Evolutionary conservation across 2,113 vertebrate species (phyloP), one percentile per base, ranked within the genome.

Genomic region (Gallinago jamesoni): DNA sequence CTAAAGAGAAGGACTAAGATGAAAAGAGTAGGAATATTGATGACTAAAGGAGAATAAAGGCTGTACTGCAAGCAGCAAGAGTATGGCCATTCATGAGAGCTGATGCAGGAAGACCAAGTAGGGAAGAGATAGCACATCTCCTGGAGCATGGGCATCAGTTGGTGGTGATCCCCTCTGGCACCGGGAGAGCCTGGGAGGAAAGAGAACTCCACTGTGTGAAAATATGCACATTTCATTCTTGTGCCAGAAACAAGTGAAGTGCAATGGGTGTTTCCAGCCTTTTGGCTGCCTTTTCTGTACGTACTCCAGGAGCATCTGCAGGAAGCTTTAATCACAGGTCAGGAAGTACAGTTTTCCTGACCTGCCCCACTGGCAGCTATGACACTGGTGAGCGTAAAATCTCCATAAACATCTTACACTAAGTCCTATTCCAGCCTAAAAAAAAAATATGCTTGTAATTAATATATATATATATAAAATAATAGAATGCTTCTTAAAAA

Each of bases 331-430:
- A 2, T 94, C 48, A 25, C 8, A 76, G 53, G 19, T 82, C 43
- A 53, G 72, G 90, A 92, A 90, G 45, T 69, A 53, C n/a, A 69
- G 59, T 57, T 50, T 94, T 93, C 90, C 85, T 94, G 85, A 78
- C 33, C 59, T 82, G 48, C 27, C 23, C 90, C 2, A 3, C 53
- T 84, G 39, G n/a, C 21, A 20, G 48, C 63, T 66, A 0, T 87
- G 63, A 76, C 76, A 53, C 22, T 35, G n/a, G 7, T 30, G 27
- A 73, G 18, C n/a, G 19, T 82, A 69, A 35, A 73, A 69, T 76
- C 53, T 73, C 50, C 7, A 2, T 87, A 41, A 90, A 76, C 45
- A n/a, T n/a, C 8, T 73, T 76, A 25, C 0, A 0, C 12, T n/a
- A 24, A 30, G 20, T 18, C 16, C 48, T 70, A 9, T 48, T 63